A percentile compares a stretch with the other conserved stretches of the same genome.
phyloP scores from a whole-genome alignment of 2,888 invertebrate species.

The Mactromeris polynyma region DNA sequence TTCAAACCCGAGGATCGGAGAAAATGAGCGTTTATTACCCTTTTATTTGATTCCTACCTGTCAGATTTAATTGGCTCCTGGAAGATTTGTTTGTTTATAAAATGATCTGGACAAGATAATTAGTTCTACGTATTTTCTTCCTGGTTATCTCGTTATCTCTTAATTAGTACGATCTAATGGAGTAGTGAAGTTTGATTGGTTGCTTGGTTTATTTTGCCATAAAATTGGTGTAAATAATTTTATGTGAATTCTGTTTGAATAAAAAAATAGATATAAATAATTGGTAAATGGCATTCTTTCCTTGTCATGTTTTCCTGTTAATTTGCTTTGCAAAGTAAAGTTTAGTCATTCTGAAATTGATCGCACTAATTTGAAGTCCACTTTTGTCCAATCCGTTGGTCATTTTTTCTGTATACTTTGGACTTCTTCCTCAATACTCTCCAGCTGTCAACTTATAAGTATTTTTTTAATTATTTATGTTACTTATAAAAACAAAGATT shows the following conservation, averaged over 20 bases:
- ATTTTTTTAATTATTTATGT: too few species aligned
- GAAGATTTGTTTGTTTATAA: background rate
- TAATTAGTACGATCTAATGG: slow-evolving; percentile 1
- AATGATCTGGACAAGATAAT: background rate
- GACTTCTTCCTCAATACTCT: too few species aligned
- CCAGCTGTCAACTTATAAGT: too few species aligned
- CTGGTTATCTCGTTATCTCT: background rate
- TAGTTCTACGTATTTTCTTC: background rate
- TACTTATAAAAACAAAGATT: too few species aligned
- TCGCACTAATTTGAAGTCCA: too few species aligned
- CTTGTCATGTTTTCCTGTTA: too few species aligned
- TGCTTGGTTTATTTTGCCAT: background rate
- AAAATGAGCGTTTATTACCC: background rate
- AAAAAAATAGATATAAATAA: too few species aligned
- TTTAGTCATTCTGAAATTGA: too few species aligned
- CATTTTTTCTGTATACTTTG: too few species aligned
- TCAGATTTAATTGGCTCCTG: background rate
- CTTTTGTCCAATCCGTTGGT: too few species aligned
- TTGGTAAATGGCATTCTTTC: too few species aligned
- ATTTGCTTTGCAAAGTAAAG: too few species aligned
- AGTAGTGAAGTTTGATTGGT: background rate
- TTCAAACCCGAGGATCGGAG: background rate
- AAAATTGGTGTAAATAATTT: background rate
- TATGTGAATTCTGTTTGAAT: background rate
- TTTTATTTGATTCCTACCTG: background rate